Percentiles rank a stretch among this genome's conserved stretches.
These are phyloP conservation scores for Hemibagrus wyckioides DNA, from an alignment of 2,113 vertebrate species.

Conservation along the genomic window DNA sequence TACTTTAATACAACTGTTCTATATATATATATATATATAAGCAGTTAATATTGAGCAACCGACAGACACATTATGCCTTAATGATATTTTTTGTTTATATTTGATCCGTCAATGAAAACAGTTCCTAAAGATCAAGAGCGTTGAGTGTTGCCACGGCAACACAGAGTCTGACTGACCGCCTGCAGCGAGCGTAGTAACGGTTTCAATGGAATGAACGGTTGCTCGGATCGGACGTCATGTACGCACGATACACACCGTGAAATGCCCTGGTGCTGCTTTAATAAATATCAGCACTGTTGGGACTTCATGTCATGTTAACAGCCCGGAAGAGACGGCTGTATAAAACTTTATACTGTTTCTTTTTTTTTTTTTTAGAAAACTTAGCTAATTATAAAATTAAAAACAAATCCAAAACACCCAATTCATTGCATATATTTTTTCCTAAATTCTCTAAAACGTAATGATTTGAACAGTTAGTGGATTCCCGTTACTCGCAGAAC, in stretches of 20 bases:
- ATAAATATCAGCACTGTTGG: neutral
- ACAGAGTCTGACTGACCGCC: neutral
- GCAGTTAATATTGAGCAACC: neutral
- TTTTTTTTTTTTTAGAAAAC: neutral
- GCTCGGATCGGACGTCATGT: neutral
- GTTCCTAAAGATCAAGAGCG: neutral
- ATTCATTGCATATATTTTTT: neutral
- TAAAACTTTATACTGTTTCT: neutral
- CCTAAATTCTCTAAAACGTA: too few relatives aligned
- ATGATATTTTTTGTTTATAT: neutral
- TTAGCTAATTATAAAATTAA: neutral
- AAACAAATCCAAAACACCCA: neutral
- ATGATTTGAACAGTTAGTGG: neutral
- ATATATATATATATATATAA: neutral
- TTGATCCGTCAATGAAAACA: neutral
- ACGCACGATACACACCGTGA: neutral
- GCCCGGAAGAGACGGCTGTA: too few relatives aligned
- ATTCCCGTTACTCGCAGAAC: neutral
- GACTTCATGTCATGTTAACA: neutral
- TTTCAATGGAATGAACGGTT: neutral
- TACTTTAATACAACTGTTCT: neutral
- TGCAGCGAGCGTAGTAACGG: neutral
- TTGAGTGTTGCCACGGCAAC: neutral
- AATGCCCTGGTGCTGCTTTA: neutral
- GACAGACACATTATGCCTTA: neutral